Base-by-base conservation (phyloP, 23 tunicate genomes). In the Trididemnum miniatum region DNA sequence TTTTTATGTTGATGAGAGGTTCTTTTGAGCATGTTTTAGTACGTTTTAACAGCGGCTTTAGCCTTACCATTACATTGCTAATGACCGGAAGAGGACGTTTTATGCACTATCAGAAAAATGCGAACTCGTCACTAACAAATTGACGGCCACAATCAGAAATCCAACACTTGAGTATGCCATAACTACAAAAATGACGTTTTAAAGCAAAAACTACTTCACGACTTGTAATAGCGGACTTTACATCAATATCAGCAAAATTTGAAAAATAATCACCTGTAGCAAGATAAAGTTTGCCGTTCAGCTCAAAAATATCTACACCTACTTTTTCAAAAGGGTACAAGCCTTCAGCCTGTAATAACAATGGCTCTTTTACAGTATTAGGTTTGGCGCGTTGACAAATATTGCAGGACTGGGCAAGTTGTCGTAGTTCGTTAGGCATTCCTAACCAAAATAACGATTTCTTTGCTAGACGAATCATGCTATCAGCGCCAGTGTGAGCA, bases 221-320 rank as follows among this genome's bases (percentile, higher is more conserved):
- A n/a, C n/a, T 30, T 18, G 84, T 64, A 9, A 59, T 33, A 3
- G 22, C 5, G 5, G 75, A 4, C 75, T 63, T 2, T 1, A 80
- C 75, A 64, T 80, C 84, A 63, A 80, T 65, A 34, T 80, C 74
- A 65, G 59, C 57, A 65, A 80, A 80, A 80, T 80, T 80, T 23
- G 74, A 80, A 63, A 63, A 80, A 65, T 80, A 80, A 35, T 80
- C 84, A 35, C 63, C 84, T 15, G 74, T 64, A 2, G 64, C 74
- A 18, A 80, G 27, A 27, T 63, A 80, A 32, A 9, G 66, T 64
- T 80, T 80, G 5, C 54, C 29, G 35, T 80, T 27, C 18, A 32
- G 20, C 30, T 80, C 74, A 80, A 64, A 80, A 15, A 80, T 40
- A 64, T 80, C 84, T 63, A 80, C 84, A 80, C 84, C 84, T 5